Conservation (phyloP, 2,113 vertebrate species). For the Symphodus melops region DNA sequence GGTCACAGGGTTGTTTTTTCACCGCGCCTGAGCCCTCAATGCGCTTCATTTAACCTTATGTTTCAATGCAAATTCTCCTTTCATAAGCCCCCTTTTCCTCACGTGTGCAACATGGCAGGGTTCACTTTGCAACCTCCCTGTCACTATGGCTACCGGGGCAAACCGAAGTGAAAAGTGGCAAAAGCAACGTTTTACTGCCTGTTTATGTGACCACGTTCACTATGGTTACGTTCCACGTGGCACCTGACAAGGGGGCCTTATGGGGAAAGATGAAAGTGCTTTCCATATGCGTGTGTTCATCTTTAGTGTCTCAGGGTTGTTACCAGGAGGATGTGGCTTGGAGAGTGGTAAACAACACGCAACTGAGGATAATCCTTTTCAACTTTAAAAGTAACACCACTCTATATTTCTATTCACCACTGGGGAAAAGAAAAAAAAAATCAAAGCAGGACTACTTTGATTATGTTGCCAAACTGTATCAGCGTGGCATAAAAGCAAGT, state of each 20-base stretch:
- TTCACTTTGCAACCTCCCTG: constrained; percentile 64
- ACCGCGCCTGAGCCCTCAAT: constrained; percentile 69
- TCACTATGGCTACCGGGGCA: constrained; percentile 65
- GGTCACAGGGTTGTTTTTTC: constrained; percentile 75
- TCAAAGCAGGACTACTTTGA: constrained; percentile 34
- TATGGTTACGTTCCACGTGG: constrained; percentile 45
- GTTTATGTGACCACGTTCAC: constrained; percentile 61
- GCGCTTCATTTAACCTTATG: constrained; percentile 83
- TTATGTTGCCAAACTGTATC: constrained; percentile 44
- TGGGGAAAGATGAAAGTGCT: constrained; percentile 11
- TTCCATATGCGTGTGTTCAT: constrained; percentile 12
- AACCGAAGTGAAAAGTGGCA: constrained; percentile 52
- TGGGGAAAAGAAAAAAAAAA: too few species aligned
- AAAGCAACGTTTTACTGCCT: constrained; percentile 56
- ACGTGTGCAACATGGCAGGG: constrained; percentile 77
- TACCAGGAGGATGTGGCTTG: neutral
- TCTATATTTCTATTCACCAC: constrained; percentile 2
- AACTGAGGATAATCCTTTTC: constrained; percentile 8
- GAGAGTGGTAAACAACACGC: neutral
- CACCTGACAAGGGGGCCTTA: constrained; percentile 23
- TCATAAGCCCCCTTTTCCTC: constrained; percentile 70
- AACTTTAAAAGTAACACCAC: constrained; percentile 17
- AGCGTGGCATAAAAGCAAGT: constrained; percentile 33
- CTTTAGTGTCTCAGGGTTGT: neutral
- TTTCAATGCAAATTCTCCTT: constrained; percentile 83